Evolutionary conservation across 2,888 invertebrate species (phyloP).

Genomic region (Galerucella pusilla): DNA sequence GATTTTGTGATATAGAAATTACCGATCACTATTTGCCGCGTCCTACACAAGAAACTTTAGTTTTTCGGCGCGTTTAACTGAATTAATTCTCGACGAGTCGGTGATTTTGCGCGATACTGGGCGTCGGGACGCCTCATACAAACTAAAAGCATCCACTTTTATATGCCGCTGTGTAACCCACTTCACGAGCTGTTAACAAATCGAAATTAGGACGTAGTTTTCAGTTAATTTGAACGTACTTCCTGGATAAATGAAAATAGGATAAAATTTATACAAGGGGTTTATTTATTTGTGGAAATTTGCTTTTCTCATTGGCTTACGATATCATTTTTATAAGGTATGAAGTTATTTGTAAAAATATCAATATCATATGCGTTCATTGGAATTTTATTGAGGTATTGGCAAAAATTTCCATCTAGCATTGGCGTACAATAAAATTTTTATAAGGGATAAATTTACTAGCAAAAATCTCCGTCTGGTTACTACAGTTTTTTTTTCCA

Average conservation of each 20-base stretch:
- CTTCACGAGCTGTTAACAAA: constrained; percentile 30
- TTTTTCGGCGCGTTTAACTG: not conserved
- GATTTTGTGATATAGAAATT: not conserved
- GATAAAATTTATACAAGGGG: too few species aligned
- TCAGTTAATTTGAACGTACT: constrained; percentile 10
- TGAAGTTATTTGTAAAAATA: too few species aligned
- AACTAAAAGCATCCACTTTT: constrained; percentile 29
- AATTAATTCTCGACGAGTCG: not conserved
- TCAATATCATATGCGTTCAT: too few species aligned
- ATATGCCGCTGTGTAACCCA: constrained; percentile 14
- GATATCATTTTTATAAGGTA: too few species aligned
- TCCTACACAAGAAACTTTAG: not conserved
- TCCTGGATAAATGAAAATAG: constrained; percentile 3
- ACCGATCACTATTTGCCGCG: not conserved
- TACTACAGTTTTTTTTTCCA: too few species aligned
- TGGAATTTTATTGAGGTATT: too few species aligned
- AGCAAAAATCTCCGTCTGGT: too few species aligned
- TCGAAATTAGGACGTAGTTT: constrained; percentile 35
- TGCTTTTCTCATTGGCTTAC: too few species aligned
- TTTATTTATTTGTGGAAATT: too few species aligned
- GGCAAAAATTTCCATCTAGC: too few species aligned
- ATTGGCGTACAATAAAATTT: too few species aligned
- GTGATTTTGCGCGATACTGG: constrained; percentile 10
- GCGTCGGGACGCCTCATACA: constrained; percentile 33
- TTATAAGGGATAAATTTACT: too few species aligned